Evolutionary conservation across 2,888 invertebrate species (phyloP).

Genomic region (Kuschelorhynchus macadamiae): DNA sequence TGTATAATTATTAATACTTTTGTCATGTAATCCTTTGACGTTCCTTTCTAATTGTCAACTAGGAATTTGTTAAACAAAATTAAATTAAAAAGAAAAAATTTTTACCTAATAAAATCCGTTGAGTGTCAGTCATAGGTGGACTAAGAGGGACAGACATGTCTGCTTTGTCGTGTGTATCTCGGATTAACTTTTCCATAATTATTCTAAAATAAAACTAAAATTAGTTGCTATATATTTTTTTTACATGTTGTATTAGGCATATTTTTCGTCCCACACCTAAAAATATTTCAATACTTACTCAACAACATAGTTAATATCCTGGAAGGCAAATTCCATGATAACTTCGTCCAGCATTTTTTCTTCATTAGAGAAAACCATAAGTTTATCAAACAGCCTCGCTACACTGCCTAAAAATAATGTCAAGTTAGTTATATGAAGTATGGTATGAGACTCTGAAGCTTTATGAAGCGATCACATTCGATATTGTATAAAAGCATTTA

Average conservation of each 20-base stretch:
- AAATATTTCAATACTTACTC: conserved; percentile 54
- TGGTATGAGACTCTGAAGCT: too few relatives aligned
- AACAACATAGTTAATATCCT: conserved; percentile 53
- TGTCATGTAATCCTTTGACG: too few relatives aligned
- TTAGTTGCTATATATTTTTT: not conserved
- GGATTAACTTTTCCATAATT: conserved; percentile 56
- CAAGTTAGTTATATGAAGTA: too few relatives aligned
- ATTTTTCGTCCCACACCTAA: too few relatives aligned
- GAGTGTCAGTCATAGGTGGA: conserved; percentile 68
- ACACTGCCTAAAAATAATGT: conserved; percentile 54
- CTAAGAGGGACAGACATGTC: conserved; percentile 67
- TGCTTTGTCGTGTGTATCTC: conserved; percentile 58
- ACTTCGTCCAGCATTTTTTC: conserved; percentile 56
- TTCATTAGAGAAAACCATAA: conserved; percentile 56
- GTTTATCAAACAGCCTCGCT: conserved; percentile 52
- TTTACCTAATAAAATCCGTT: conserved; percentile 65
- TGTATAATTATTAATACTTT: too few relatives aligned
- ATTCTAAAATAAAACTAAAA: conserved; percentile 52
- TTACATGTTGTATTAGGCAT: too few relatives aligned
- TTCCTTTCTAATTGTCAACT: too few relatives aligned
- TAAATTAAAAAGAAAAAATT: too few relatives aligned
- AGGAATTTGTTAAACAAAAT: too few relatives aligned
- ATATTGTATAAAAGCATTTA: too few relatives aligned
- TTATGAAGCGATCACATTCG: too few relatives aligned
- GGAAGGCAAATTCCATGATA: conserved; percentile 53